A percentile compares a stretch with the other conserved stretches of the same genome.
Conservation (phyloP, 2,113 vertebrate species). For the Clarias gariepinus region DNA sequence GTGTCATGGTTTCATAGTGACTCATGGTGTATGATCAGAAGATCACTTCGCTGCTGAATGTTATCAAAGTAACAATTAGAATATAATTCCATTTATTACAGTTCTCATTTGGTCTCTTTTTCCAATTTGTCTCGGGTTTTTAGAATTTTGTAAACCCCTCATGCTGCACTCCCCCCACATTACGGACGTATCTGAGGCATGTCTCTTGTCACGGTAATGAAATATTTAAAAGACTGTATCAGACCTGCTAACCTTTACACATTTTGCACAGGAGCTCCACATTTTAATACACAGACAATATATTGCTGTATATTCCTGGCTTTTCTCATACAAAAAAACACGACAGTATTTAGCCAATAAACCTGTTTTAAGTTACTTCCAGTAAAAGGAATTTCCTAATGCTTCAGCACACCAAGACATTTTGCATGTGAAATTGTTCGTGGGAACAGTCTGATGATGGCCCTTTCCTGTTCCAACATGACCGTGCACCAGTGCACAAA, state of each 20-base stretch:
- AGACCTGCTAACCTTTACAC: not conserved
- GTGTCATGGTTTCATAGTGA: not conserved
- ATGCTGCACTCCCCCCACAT: not conserved
- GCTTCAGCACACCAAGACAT: too few relatives aligned
- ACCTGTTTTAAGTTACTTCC: not conserved
- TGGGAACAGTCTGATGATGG: too few relatives aligned
- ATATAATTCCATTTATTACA: not conserved
- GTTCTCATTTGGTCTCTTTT: not conserved
- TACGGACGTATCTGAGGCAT: not conserved
- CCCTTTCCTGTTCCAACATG: too few relatives aligned
- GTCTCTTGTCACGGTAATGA: not conserved
- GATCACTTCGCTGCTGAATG: not conserved
- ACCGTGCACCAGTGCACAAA: too few relatives aligned
- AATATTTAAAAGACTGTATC: not conserved
- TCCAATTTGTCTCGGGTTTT: not conserved
- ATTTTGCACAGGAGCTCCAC: not conserved
- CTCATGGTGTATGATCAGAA: too few relatives aligned
- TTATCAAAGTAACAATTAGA: not conserved
- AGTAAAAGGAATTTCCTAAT: not conserved
- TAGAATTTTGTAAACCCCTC: not conserved
- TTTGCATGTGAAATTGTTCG: too few relatives aligned
- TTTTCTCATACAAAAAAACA: too few relatives aligned
- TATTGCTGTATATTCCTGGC: too few relatives aligned
- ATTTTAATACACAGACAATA: not conserved
- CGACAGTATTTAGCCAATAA: too few relatives aligned